Conservation (phyloP, 2,888 invertebrate species). For the Cacoxenus indagator region DNA sequence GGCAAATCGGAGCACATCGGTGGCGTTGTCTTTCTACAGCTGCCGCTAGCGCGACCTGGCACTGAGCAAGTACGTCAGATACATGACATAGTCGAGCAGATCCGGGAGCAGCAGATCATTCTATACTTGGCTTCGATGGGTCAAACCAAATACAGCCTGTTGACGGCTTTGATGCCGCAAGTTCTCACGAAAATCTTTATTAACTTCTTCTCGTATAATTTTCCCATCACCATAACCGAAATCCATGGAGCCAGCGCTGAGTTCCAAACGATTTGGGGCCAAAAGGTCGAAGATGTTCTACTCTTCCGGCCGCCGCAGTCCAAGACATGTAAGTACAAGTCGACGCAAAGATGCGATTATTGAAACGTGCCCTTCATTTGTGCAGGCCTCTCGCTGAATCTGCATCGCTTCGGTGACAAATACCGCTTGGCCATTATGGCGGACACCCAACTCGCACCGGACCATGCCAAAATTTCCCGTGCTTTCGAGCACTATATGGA, state of each 20-base stretch:
- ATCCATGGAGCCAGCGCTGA: constrained; percentile 64
- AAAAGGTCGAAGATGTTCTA: constrained; percentile 65
- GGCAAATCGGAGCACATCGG: constrained; percentile 64
- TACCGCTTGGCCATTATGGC: constrained; percentile 69
- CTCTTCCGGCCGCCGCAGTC: constrained; percentile 69
- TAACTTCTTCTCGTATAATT: constrained; percentile 68
- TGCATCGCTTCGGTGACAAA: constrained; percentile 68
- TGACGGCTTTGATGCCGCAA: constrained; percentile 65
- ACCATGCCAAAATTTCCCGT: constrained; percentile 65
- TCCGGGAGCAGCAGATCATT: constrained; percentile 65
- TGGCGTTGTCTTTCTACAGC: constrained; percentile 67
- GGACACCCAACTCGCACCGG: constrained; percentile 68
- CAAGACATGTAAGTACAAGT: constrained; percentile 62
- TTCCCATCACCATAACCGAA: constrained; percentile 69
- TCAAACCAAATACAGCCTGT: constrained; percentile 66
- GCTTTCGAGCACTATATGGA: constrained; percentile 67
- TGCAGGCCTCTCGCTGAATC: constrained; percentile 65
- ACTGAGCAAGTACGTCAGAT: constrained; percentile 54
- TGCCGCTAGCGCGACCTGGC: constrained; percentile 61
- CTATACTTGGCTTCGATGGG: constrained; percentile 68
- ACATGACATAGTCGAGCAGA: constrained; percentile 62
- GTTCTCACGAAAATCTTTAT: constrained; percentile 68
- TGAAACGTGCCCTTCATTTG: constrained; percentile 21
- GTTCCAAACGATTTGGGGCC: constrained; percentile 66
- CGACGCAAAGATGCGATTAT: background rate